Conservation (phyloP, 2,888 invertebrate species). For the Nephrocerus scutellatus region DNA sequence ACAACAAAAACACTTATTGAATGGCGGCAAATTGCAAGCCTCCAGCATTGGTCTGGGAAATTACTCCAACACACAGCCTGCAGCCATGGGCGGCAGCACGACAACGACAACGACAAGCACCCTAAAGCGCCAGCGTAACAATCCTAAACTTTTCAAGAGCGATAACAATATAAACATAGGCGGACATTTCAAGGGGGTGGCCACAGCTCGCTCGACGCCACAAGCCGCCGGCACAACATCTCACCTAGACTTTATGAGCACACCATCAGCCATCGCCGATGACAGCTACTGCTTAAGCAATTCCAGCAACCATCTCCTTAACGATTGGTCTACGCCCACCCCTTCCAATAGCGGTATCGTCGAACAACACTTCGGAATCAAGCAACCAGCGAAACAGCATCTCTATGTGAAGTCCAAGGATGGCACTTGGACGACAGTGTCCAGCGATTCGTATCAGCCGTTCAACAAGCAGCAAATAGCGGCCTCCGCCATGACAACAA, state of each 20-base stretch:
- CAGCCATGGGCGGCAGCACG: conserved; percentile 33
- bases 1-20: conserved; percentile 39
- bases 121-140: conserved; percentile 41
- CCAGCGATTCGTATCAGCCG: conserved; percentile 43
- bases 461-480: conserved; percentile 34
- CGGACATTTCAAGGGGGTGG: conserved; percentile 23
- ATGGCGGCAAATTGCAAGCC: conserved; percentile 40
- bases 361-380: conserved; percentile 38
- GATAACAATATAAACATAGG: conserved; percentile 44
- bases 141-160: conserved; percentile 46
- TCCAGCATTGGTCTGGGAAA: conserved; percentile 40
- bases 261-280: conserved; percentile 20
- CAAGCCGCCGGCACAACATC: conserved; percentile 17
- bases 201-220: conserved; percentile 16
- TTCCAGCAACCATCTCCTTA: conserved; percentile 39
- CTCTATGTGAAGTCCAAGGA: conserved; percentile 47
- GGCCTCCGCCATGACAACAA: conserved; percentile 9
- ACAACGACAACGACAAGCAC: conserved; percentile 33
- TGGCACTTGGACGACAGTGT: conserved; percentile 45
- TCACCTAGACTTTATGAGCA: conserved; percentile 10
- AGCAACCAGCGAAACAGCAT: conserved; percentile 44
- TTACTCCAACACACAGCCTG: conserved; percentile 39
- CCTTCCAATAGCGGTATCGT: conserved; percentile 25
- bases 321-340: conserved; percentile 41
- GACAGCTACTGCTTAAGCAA: conserved; percentile 37